A percentile compares a stretch with the other conserved stretches of the same genome.
These are phyloP conservation scores for Eremophila alpestris DNA, from an alignment of 2,797 vertebrate species.

Conservation along the genomic window DNA sequence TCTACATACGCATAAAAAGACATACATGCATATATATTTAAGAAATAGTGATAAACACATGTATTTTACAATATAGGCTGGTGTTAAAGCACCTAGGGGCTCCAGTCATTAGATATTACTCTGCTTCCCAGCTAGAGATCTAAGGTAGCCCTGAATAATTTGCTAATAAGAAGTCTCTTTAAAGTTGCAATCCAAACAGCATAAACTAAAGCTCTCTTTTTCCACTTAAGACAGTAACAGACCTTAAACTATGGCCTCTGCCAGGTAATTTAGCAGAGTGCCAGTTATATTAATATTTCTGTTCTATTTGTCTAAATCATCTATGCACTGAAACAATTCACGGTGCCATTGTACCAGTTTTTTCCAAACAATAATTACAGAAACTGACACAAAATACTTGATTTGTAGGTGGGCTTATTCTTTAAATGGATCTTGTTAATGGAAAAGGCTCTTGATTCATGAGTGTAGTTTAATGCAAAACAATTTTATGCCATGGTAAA, in stretches of 20 bases:
- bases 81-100: not conserved
- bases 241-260: not conserved
- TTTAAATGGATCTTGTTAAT: conserved; percentile 68
- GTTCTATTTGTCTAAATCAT: conserved; percentile 3
- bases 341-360: not conserved
- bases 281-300: conserved; percentile 30
- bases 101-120: not conserved
- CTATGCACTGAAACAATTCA: not conserved
- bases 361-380: conserved; percentile 62
- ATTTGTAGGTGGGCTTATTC: conserved; percentile 56
- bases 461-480: conserved; percentile 58
- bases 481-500: conserved; percentile 69
- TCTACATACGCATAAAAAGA: not conserved
- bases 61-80: not conserved
- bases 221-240: not conserved
- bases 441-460: conserved; percentile 62
- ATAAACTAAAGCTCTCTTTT: not conserved
- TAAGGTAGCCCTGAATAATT: not conserved
- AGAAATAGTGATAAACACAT: not conserved
- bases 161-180: not conserved
- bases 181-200: not conserved
- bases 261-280: not conserved
- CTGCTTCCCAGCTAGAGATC: not conserved
- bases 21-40: not conserved
- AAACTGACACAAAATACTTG: conserved; percentile 70